A percentile compares a stretch with the other conserved stretches of the same genome.
Evolutionary conservation across 2,113 vertebrate genomes (phyloP).

Genomic region (Protomyctophum bolini): DNA sequence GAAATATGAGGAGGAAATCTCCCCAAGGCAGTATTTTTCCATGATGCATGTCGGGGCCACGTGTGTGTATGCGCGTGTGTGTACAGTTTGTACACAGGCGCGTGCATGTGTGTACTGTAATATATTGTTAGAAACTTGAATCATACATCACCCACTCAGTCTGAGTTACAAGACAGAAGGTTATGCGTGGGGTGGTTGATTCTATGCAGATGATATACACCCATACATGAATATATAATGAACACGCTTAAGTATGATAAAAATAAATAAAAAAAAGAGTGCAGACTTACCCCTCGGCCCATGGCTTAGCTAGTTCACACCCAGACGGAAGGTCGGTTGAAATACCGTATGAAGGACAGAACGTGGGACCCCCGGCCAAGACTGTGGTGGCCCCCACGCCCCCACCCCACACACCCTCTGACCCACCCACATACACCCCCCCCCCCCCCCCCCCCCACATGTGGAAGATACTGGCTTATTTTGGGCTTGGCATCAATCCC

Average conservation of each 20-base stretch:
- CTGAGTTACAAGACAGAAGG: not conserved
- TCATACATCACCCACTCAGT: not conserved
- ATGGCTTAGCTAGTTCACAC: conserved; percentile 55
- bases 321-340: conserved; percentile 39
- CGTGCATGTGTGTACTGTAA: conserved; percentile 1
- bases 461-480: conserved; percentile 70
- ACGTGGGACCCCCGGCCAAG: conserved; percentile 10
- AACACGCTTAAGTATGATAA: not conserved
- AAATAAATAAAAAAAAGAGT: not conserved
- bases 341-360: conserved; percentile 32
- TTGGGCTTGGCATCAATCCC: conserved; percentile 58
- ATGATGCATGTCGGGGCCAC: conserved; percentile 33
- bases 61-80: conserved; percentile 2
- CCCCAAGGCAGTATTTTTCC: conserved; percentile 30
- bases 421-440: not conserved
- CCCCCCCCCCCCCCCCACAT: conserved; percentile 37
- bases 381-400: conserved; percentile 26
- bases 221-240: not conserved
- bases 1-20: no score
- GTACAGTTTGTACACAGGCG: not conserved
- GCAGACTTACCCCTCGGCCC: conserved; percentile 77
- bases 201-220: not conserved
- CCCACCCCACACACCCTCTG: conserved; percentile 2
- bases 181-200: not conserved
- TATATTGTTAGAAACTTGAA: not conserved